Evolutionary conservation across 2,888 invertebrate genomes (phyloP).

Genomic region (Cecidostiba fungosa): DNA sequence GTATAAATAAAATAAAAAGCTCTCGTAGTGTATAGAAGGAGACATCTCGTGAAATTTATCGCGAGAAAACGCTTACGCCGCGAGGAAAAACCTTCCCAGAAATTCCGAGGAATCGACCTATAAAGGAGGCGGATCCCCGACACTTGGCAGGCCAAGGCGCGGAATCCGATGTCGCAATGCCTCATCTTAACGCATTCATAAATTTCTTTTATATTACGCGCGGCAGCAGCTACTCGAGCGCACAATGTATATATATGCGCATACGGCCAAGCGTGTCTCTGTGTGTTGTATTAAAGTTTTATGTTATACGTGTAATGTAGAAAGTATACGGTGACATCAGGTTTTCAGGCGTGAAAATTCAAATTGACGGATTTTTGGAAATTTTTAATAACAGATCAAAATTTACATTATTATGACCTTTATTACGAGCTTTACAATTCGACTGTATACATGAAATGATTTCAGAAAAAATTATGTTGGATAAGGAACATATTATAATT

Average conservation of each 20-base stretch:
- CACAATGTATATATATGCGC: not conserved
- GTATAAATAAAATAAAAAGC: not conserved
- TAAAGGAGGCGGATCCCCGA: constrained; percentile 45
- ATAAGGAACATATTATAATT: too few species aligned
- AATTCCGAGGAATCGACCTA: constrained; percentile 47
- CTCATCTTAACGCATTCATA: constrained; percentile 60
- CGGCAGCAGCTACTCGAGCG: not conserved
- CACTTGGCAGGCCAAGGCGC: constrained; percentile 49
- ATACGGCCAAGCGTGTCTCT: not conserved
- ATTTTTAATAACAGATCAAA: too few species aligned
- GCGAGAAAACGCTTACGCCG: constrained; percentile 10
- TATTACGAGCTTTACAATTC: not conserved
- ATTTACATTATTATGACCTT: too few species aligned
- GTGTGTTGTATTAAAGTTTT: not conserved
- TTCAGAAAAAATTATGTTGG: too few species aligned
- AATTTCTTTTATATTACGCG: constrained; percentile 55
- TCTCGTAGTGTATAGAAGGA: too few species aligned
- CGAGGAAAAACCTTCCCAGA: constrained; percentile 33
- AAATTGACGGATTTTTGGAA: not conserved
- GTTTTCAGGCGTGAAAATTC: constrained; percentile 33
- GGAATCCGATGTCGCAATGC: constrained; percentile 52
- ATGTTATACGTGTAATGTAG: not conserved
- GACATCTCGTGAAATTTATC: constrained; percentile 17
- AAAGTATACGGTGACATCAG: constrained; percentile 41
- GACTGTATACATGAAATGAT: too few species aligned